These are phyloP conservation scores for Hyaena hyaena DNA, from an alignment of 2,113 vertebrate species.

Conservation along the genomic window DNA sequence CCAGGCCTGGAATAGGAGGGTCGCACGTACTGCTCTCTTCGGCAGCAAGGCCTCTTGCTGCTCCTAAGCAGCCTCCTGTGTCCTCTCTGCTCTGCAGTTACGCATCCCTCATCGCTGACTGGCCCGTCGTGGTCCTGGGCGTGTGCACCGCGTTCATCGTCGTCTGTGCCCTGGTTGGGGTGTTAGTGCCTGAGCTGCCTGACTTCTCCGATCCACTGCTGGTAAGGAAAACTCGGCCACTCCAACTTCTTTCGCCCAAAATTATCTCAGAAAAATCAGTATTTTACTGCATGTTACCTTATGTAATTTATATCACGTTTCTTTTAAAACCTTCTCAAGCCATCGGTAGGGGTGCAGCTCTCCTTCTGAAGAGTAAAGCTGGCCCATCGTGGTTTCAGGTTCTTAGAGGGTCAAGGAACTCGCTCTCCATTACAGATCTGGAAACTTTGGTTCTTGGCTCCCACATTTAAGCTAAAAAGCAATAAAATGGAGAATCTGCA, in stretches of 20 bases:
- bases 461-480: slow-evolving; percentile 12
- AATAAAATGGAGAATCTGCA: background rate
- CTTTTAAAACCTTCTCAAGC: background rate
- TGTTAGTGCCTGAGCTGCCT: slow-evolving; percentile 96
- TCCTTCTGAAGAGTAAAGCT: background rate
- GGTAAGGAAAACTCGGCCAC: slow-evolving; percentile 86
- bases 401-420: slow-evolving; percentile 1
- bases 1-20: background rate
- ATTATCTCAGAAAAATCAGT: background rate
- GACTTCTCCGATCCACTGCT: slow-evolving; percentile 98
- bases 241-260: background rate
- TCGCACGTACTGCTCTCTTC: background rate
- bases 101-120: slow-evolving; percentile 96
- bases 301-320: background rate
- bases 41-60: too few species aligned
- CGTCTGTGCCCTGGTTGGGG: slow-evolving; percentile 95
- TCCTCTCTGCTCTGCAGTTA: slow-evolving; percentile 87
- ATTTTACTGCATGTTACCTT: background rate
- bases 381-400: background rate
- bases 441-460: background rate
- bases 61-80: background rate
- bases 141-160: slow-evolving; percentile 97
- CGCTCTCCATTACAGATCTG: background rate
- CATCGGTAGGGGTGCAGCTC: background rate
- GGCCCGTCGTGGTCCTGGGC: slow-evolving; percentile 97